Base-by-base conservation (phyloP, 1,140 invertebrate species). In the Coboldia fuscipes region DNA sequence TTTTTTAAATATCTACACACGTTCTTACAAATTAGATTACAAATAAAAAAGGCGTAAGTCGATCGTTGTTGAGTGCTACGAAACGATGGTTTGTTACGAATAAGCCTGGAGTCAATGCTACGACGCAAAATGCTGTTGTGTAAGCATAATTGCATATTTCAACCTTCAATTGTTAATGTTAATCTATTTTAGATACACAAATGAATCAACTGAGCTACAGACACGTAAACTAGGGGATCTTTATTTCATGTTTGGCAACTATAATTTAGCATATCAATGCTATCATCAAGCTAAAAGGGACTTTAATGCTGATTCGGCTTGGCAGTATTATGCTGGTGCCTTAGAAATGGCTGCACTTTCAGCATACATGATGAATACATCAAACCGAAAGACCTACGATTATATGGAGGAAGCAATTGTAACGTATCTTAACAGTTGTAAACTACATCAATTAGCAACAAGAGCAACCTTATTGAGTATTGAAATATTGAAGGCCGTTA, bases 231-330 rank as follows among this genome's bases (percentile, higher is more conserved):
- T 97, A 23, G 94, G 81, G 4, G 94, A 99, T 58, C 58, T 98
- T 0, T 90, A 85, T 53, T 97, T 98, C 50, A 75, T 97, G 66
- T 90, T 97, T 54, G 84, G 89, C 8, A 74, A 93, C 44, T 97
- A 97, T 60, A 71, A 76, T 39, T 61, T 82, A 34, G 86, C 94
- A 2, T 94, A 90, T 58, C 82, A 80, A 50, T 72, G 82, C 1
- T 99, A 97, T 58, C 89, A 97, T 53, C 74, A 81, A 13, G 82
- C 88, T 9, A 97, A 97, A 57, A 71, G 89, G 38, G 94, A 98
- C 49, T 97, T 97, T 56, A 80, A 81, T 44, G 78, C 76, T 13
- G 93, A 98, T 56, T 81, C 89, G 45, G 93, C 93, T 1, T 97
- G 90, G 92, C 59, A 96, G 10, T 88, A 93, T 54, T 94, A 85